Evolutionary conservation across 2,797 vertebrate species (phyloP).

Genomic region (Lithobates sylvaticus): DNA sequence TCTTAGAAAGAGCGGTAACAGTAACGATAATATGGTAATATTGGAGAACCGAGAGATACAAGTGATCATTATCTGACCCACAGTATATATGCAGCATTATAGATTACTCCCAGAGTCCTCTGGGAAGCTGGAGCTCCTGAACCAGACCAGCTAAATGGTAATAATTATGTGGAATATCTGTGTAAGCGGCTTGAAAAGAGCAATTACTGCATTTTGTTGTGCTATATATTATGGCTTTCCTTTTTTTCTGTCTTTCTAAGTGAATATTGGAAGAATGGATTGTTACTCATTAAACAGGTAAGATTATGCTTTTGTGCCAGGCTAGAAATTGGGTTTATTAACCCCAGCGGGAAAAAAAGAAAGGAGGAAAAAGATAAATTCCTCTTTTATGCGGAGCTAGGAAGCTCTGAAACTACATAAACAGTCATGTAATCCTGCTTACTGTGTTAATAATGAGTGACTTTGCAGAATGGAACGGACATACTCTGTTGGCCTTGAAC

Average conservation of each 20-base stretch:
- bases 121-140: conserved; percentile 17
- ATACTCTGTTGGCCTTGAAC: too few species aligned
- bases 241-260: background rate
- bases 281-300: conserved; percentile 35
- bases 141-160: conserved; percentile 28
- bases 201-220: conserved; percentile 34
- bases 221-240: background rate
- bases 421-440: too few species aligned
- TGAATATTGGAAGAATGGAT: background rate
- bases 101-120: conserved; percentile 38
- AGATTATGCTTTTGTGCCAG: background rate
- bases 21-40: conserved; percentile 18
- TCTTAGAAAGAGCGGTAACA: background rate
- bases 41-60: background rate
- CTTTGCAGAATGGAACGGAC: too few species aligned
- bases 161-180: conserved; percentile 31
- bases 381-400: background rate
- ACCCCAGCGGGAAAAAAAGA: conserved; percentile 11
- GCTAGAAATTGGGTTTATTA: conserved; percentile 34
- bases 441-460: too few species aligned
- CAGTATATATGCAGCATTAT: conserved; percentile 19
- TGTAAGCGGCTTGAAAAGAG: background rate
- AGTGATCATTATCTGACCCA: conserved; percentile 45
- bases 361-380: conserved; percentile 6
- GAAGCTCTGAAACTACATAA: background rate